These are phyloP conservation scores for Coptodon rendalli DNA, from an alignment of 2,113 vertebrate species.

Conservation along the genomic window DNA sequence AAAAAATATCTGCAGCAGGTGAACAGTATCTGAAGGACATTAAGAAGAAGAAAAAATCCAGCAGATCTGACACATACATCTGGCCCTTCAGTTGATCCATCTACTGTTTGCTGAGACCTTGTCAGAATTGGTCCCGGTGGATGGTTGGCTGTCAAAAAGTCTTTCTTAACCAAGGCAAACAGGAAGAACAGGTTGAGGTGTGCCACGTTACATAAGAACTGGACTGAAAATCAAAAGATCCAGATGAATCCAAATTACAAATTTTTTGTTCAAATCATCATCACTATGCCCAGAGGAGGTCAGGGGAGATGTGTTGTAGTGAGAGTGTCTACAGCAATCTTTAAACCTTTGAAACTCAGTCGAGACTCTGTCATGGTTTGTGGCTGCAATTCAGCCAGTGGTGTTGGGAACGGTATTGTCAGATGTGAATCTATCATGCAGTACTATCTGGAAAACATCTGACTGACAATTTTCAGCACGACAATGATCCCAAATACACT, in stretches of 20 bases:
- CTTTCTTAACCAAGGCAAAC: background rate
- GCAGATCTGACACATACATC: background rate
- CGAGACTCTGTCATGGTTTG: background rate
- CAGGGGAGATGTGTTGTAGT: background rate
- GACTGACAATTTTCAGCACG: background rate
- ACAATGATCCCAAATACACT: background rate
- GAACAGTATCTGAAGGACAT: background rate
- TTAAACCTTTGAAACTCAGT: background rate
- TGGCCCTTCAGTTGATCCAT: background rate
- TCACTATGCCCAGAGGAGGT: background rate
- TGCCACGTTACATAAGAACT: background rate
- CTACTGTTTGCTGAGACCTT: background rate
- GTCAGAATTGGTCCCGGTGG: background rate
- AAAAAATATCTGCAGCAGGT: background rate
- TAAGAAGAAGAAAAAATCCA: background rate
- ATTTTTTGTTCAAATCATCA: background rate
- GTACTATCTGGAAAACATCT: background rate
- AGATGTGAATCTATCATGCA: background rate
- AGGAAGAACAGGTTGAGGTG: background rate
- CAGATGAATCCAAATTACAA: background rate
- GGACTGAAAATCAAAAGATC: background rate
- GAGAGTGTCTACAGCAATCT: background rate
- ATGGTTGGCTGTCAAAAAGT: background rate
- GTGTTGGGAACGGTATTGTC: background rate
- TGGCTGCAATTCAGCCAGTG: background rate